phyloP scores from a whole-genome alignment of 1,140 invertebrate genomes.

The Phymorhynchus buccinoides region DNA sequence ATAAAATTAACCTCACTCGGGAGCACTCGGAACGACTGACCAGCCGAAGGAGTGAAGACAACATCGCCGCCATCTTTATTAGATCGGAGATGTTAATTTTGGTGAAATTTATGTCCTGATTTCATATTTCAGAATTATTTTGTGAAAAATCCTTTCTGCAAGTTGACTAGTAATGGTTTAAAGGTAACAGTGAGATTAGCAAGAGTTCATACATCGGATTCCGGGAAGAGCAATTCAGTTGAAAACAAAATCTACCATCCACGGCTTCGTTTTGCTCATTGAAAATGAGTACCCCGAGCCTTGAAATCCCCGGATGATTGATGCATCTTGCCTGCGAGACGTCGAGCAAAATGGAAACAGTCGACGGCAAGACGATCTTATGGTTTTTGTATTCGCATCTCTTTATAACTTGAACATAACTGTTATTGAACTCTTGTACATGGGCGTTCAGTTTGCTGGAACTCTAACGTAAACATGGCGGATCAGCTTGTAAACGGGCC shows the following conservation, averaged over 20 bases:
- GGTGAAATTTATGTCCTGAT: slow-evolving; percentile 43
- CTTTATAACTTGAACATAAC: neutral
- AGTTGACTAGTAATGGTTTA: slow-evolving; percentile 39
- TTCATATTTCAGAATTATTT: slow-evolving; percentile 31
- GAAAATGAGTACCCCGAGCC: slow-evolving; percentile 43
- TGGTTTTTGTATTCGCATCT: slow-evolving; percentile 20
- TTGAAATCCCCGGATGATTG: slow-evolving; percentile 43
- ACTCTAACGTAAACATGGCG: slow-evolving; percentile 74
- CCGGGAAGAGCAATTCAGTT: slow-evolving; percentile 46
- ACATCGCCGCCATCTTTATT: slow-evolving; percentile 93
- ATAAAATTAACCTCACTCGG: slow-evolving; percentile 75
- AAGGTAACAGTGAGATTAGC: slow-evolving; percentile 32
- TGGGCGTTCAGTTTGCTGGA: neutral
- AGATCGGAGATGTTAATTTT: slow-evolving; percentile 75
- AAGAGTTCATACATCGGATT: slow-evolving; percentile 34
- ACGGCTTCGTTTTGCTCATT: slow-evolving; percentile 52
- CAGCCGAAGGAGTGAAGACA: slow-evolving; percentile 83
- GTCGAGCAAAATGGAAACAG: slow-evolving; percentile 45
- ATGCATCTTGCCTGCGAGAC: slow-evolving; percentile 35
- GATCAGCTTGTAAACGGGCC: slow-evolving; percentile 95
- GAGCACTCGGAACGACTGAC: slow-evolving; percentile 79
- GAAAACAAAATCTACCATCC: slow-evolving; percentile 38
- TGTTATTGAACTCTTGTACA: neutral
- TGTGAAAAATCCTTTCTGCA: slow-evolving; percentile 43
- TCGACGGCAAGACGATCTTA: slow-evolving; percentile 8